Evolutionary conservation across 2,113 vertebrate genomes (phyloP).

Genomic region (Alligator sinensis): DNA sequence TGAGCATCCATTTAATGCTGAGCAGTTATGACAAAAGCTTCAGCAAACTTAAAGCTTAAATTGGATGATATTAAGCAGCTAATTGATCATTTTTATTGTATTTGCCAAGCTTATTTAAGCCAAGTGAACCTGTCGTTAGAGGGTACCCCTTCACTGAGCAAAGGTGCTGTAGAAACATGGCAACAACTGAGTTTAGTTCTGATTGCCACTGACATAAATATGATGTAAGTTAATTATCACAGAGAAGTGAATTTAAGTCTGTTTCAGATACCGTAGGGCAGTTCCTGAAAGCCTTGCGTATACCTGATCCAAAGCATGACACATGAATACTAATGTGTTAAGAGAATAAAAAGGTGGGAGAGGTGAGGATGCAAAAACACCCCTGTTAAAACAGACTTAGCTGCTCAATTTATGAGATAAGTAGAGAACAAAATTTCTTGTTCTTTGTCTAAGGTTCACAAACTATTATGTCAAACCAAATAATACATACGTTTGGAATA

Average conservation of each 20-base stretch:
- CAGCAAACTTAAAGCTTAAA: background rate
- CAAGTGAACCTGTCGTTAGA: background rate
- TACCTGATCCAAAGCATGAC: background rate
- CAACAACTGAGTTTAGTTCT: background rate
- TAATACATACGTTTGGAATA: background rate
- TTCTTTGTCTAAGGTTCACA: background rate
- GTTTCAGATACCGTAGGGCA: background rate
- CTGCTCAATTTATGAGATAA: background rate
- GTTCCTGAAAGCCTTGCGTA: background rate
- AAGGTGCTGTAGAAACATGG: background rate
- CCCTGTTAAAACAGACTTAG: background rate
- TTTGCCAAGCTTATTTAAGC: constrained; percentile 16
- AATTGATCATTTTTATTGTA: background rate
- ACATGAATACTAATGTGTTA: background rate
- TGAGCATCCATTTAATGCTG: background rate
- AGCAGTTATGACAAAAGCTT: background rate
- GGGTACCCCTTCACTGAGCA: background rate
- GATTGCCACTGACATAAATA: background rate
- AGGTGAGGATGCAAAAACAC: background rate
- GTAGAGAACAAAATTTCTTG: background rate
- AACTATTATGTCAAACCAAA: background rate
- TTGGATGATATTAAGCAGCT: background rate
- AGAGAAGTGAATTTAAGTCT: background rate
- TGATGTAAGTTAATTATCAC: background rate
- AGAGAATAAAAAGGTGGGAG: background rate